Percentiles rank a stretch among this genome's conserved stretches.
Evolutionary conservation across 2,113 vertebrate genomes (phyloP).

Genomic region (Daboia siamensis): DNA sequence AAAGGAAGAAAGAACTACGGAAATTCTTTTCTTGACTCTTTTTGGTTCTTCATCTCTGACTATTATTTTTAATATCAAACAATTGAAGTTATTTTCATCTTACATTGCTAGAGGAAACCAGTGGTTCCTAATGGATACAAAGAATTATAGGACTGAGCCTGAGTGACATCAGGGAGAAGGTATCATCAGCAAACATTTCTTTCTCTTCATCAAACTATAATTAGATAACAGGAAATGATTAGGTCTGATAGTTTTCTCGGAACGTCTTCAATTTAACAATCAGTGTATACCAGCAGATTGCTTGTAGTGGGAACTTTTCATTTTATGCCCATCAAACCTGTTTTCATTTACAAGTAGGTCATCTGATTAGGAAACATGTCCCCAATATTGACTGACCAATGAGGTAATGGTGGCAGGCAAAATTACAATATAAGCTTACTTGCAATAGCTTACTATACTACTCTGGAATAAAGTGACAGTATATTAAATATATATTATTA

Average conservation of each 20-base stretch:
- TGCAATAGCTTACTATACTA: neutral
- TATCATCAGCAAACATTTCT: neutral
- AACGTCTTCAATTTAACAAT: neutral
- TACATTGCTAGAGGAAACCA: neutral
- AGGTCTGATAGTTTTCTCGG: neutral
- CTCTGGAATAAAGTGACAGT: neutral
- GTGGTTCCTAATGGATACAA: neutral
- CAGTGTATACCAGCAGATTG: neutral
- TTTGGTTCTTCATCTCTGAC: neutral
- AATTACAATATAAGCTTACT: neutral
- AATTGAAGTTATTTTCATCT: neutral
- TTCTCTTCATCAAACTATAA: neutral
- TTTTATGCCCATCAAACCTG: neutral
- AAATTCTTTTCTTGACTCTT: neutral
- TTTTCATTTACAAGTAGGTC: neutral
- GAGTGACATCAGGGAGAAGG: neutral
- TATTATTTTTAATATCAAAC: neutral
- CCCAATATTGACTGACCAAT: neutral
- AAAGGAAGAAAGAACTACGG: neutral
- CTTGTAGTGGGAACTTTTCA: neutral
- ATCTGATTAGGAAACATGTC: neutral
- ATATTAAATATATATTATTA: neutral
- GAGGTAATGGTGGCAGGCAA: neutral
- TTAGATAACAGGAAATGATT: neutral
- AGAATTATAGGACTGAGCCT: neutral